Evolutionary conservation across 2,113 vertebrate genomes (phyloP).

Genomic region (Trichomycterus rosablanca): DNA sequence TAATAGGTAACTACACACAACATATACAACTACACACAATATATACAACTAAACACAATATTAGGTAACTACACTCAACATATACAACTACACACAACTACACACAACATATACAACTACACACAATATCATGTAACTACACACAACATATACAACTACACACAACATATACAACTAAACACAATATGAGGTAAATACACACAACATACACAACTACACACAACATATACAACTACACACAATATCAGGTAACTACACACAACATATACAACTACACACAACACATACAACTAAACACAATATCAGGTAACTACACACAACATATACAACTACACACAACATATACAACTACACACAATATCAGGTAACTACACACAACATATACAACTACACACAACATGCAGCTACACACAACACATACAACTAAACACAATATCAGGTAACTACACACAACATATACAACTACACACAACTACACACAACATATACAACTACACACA

Average conservation of each 20-base stretch:
- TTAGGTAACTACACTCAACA: slow-evolving; percentile 61
- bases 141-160: neutral
- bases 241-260: slow-evolving; percentile 63
- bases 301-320: slow-evolving; percentile 49
- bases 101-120: slow-evolving; percentile 68
- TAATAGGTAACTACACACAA: slow-evolving; percentile 67
- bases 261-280: slow-evolving; percentile 57
- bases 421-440: slow-evolving; percentile 62
- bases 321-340: slow-evolving; percentile 61
- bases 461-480: neutral
- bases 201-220: slow-evolving; percentile 1
- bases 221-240: slow-evolving; percentile 67
- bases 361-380: neutral
- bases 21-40: no score
- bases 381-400: slow-evolving; percentile 41
- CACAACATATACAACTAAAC: no score
- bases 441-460: slow-evolving; percentile 54
- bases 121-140: slow-evolving; percentile 61
- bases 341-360: slow-evolving; percentile 63
- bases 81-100: slow-evolving; percentile 4
- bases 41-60: slow-evolving; percentile 63
- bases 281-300: slow-evolving; percentile 63
- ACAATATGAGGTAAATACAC: slow-evolving; percentile 60
- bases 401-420: no score
- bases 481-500: slow-evolving; percentile 1